Base-by-base conservation (phyloP, 2,888 invertebrate genomes). In the Acanthosepion esculentum region DNA sequence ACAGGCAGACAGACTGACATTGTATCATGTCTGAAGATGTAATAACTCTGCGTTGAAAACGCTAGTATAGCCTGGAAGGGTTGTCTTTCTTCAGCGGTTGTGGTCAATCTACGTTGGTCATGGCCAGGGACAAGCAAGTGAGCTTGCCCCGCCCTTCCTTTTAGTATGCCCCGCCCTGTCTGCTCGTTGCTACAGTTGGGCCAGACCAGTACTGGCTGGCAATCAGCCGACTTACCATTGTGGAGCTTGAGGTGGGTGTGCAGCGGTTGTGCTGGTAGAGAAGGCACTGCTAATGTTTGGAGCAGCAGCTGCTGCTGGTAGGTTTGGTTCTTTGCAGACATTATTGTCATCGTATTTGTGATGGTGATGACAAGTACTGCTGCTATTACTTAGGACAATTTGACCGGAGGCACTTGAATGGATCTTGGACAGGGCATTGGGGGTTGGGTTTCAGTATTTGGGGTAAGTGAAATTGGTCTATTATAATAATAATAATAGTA, bases 251-350 rank as follows among this genome's bases (percentile, higher is more conserved):
- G n/a, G 78, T 78, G 78, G 12, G 78, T 48, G 92, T 48, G 92
- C 48, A 48, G 92, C 29, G 48, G 92, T 92, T 50, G 92, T 92
- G 48, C 18, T 48, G n/a, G 78, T 78, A 15, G 78, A 78, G 78
- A 78, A 78, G 78, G 78, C 78, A 29, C 48, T 92, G 92, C 50
- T 50, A 48, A 92, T 48, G 92, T 48, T 92, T 12, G 92, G 92
- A 48, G 92, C 92, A n/a, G 92, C 92, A 7, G 92, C 92, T 92
- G 48, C 48, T 92, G 92, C 48, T 92, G 92, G 48, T 92, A 50
- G 48, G 29, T 48, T 92, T 50, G 92, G 48, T 50, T 92, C 48
- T 92, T 50, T 92, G 12, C 92, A 29, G 92, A 50, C 29, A 50
- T 29, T 41, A 41, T 41, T 92, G 92, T 50, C 50, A 33, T 92